Conservation (phyloP, 2,113 vertebrate genomes). For the Arvicanthis niloticus region DNA sequence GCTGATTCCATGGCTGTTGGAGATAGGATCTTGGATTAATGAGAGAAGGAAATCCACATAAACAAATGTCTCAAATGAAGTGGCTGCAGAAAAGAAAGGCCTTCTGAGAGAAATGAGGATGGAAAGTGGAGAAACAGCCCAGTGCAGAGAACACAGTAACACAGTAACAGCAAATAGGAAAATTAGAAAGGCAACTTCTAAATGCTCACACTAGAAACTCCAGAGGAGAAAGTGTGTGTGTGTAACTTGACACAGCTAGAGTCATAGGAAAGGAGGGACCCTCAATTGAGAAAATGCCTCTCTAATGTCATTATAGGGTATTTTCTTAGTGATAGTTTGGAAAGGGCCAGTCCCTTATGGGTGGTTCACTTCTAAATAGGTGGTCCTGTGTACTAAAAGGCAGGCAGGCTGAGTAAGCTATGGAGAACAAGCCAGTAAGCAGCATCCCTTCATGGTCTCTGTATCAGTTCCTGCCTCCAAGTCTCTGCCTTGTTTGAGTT, state of each 20-base stretch:
- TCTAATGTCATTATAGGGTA: neutral
- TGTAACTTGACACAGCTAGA: neutral
- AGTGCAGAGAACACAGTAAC: neutral
- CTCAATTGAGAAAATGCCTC: neutral
- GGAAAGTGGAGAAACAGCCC: neutral
- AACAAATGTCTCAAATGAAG: constrained; percentile 19
- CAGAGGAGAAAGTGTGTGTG: neutral
- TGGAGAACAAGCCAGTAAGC: neutral
- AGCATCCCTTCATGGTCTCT: neutral
- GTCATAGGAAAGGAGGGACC: neutral
- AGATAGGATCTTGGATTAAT: neutral
- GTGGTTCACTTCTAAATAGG: neutral
- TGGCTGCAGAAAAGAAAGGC: neutral
- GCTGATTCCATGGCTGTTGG: neutral
- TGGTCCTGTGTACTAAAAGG: neutral
- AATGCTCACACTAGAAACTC: neutral
- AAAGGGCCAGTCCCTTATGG: neutral
- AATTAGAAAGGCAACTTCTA: neutral
- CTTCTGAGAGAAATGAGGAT: constrained; percentile 10
- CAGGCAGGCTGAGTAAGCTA: neutral
- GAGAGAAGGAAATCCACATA: neutral
- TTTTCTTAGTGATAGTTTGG: neutral
- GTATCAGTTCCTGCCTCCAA: neutral
- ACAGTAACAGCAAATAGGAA: neutral
- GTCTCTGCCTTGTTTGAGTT: neutral